Evolutionary conservation across 2,888 invertebrate genomes (phyloP).

Genomic region (Tromatobia lineatoria): DNA sequence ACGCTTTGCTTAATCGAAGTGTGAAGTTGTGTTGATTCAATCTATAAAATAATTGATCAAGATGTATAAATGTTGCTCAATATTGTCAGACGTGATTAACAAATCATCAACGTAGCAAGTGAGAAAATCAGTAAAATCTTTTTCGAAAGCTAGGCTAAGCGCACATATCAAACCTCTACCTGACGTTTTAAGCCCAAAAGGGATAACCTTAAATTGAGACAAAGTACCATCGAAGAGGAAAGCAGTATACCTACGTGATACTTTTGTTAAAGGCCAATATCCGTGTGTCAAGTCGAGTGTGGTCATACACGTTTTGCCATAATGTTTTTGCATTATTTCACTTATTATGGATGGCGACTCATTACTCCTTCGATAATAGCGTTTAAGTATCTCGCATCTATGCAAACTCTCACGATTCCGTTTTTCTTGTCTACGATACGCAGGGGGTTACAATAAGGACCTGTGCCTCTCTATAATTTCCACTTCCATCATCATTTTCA

Average conservation of each 20-base stretch:
- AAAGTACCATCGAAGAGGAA: conserved; percentile 70
- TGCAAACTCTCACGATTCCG: conserved; percentile 74
- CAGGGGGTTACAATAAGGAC: conserved; percentile 46
- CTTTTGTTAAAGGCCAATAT: conserved; percentile 69
- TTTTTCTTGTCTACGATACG: conserved; percentile 77
- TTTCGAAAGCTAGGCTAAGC: background rate
- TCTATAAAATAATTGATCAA: too few relatives aligned
- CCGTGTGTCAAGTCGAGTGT: conserved; percentile 72
- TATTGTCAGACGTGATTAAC: too few relatives aligned
- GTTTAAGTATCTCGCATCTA: conserved; percentile 79
- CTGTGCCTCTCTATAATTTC: too few relatives aligned
- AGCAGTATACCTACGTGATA: conserved; percentile 68
- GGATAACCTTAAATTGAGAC: conserved; percentile 75
- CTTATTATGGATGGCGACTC: conserved; percentile 70
- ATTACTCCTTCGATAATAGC: conserved; percentile 72
- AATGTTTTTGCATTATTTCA: conserved; percentile 72
- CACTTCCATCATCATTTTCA: too few relatives aligned
- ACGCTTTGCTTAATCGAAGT: too few relatives aligned
- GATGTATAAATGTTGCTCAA: too few relatives aligned
- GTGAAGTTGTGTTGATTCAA: too few relatives aligned
- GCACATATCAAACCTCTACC: background rate
- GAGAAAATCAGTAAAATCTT: too few relatives aligned
- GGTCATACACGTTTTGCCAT: conserved; percentile 68
- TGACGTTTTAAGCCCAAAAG: conserved; percentile 68
- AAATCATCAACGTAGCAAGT: too few relatives aligned